These are phyloP conservation scores for Anabas testudineus DNA, from an alignment of 2,797 vertebrate genomes.

Conservation along the genomic window DNA sequence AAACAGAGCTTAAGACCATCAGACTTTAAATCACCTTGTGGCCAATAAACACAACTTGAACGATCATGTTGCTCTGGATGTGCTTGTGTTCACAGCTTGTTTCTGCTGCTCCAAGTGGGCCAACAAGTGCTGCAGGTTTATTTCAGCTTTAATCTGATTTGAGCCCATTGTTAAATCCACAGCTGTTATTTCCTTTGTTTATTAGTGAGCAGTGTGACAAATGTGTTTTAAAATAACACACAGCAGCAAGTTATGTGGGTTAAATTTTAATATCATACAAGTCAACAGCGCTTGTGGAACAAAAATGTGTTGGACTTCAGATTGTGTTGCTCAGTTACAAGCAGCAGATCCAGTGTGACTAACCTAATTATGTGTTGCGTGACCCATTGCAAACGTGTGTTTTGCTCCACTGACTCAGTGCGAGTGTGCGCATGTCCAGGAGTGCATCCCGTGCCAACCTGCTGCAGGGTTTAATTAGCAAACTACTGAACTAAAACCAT, in stretches of 20 bases:
- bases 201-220: neutral
- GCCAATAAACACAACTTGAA: too few species aligned
- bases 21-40: too few species aligned
- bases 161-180: too few species aligned
- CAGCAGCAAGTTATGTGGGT: neutral
- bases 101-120: too few species aligned
- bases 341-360: slow-evolving; percentile 25
- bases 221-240: neutral
- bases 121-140: too few species aligned
- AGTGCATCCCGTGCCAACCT: slow-evolving; percentile 9
- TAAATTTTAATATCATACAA: slow-evolving; percentile 4
- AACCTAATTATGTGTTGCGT: slow-evolving; percentile 30
- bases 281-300: slow-evolving; percentile 10
- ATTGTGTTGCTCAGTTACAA: slow-evolving; percentile 28
- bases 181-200: too few species aligned
- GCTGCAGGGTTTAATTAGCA: slow-evolving; percentile 7
- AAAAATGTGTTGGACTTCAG: slow-evolving; percentile 12
- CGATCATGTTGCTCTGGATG: too few species aligned
- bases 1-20: too few species aligned
- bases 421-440: slow-evolving; percentile 1
- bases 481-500: slow-evolving; percentile 27
- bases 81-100: too few species aligned
- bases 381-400: slow-evolving; percentile 35
- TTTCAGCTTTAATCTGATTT: too few species aligned
- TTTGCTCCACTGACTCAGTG: slow-evolving; percentile 21